Evolutionary conservation across 2,888 invertebrate species (phyloP).

Genomic region (Beris chalybata): DNA sequence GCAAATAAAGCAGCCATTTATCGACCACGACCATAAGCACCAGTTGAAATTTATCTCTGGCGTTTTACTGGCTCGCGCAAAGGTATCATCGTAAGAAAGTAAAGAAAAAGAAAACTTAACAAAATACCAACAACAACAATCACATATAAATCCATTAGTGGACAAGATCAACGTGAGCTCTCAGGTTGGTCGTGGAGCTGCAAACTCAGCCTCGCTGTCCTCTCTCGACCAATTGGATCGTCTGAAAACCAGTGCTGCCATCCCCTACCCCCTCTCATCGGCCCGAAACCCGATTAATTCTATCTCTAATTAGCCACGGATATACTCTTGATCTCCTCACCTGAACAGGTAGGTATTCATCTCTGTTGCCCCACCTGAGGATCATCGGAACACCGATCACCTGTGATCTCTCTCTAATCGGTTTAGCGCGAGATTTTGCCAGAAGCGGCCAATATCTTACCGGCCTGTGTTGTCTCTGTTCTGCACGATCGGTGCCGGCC

Average conservation of each 20-base stretch:
- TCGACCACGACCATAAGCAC: conserved; percentile 23
- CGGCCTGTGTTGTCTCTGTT: conserved; percentile 16
- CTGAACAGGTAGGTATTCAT: conserved; percentile 1
- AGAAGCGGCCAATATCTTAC: background rate
- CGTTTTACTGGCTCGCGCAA: conserved; percentile 16
- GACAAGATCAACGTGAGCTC: conserved; percentile 22
- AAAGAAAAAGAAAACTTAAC: conserved; percentile 16
- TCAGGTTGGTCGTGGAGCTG: conserved; percentile 17
- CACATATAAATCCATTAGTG: conserved; percentile 26
- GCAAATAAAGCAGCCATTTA: conserved; percentile 14
- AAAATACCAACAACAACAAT: conserved; percentile 9
- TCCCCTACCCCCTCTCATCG: conserved; percentile 22
- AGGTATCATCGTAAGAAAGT: conserved; percentile 11
- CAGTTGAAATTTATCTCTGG: conserved; percentile 15
- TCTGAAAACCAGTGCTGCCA: conserved; percentile 10
- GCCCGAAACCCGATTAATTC: conserved; percentile 31
- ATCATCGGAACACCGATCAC: background rate
- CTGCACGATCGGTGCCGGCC: conserved; percentile 19
- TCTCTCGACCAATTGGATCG: conserved; percentile 25
- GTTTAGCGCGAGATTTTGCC: conserved; percentile 10
- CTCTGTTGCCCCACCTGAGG: conserved; percentile 10
- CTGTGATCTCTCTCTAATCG: conserved; percentile 15
- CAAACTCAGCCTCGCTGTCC: conserved; percentile 20
- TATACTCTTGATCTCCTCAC: conserved; percentile 30
- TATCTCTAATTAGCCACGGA: conserved; percentile 28